Base-by-base conservation (phyloP, 1,140 invertebrate genomes). In the Sminthurides bifidus region DNA sequence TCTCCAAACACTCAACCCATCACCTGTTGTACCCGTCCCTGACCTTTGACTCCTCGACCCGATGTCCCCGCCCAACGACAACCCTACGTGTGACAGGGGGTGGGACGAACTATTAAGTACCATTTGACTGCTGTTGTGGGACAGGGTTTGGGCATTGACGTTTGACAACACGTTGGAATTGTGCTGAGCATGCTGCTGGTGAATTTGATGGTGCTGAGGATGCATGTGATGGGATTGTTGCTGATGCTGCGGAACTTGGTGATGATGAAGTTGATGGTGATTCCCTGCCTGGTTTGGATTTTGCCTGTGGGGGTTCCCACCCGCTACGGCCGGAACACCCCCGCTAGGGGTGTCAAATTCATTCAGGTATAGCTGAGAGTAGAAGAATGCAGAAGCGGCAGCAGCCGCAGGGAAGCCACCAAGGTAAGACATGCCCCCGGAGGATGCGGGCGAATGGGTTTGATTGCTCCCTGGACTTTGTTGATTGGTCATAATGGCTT, bases 351-450 rank as follows among this genome's bases (percentile, higher is more conserved):
- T 33, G 14, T 65, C 57, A 50, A 61, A 61, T 40, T 65, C 63
- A 56, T 65, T 65, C 30, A 65, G 55, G 51, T 65, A 65, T 14
- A 65, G 54, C 48, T 65, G 63, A 21, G 63, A 65, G 27, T 65
- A 65, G 37, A 65, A 65, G 24, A 65, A 59, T 1, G 61, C 56
- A n/a, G 46, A 49, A 2, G 63, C 59, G 2, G 63, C 63, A n/a
- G 63, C 63, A 0, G 63, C 63, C 1, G 63, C 60, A 3, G 63
- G 60, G 45, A 65, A 61, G 0, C 56, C 37, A 14, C 61, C 57
- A 2, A 63, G 29, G 31, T 63, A 63, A 3, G 57, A 56, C 54
- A 59, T 57, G 1, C 38, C 44, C 2, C 54, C 54, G 1, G 54
- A 53, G 2, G 53, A 41, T 1, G 54, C 15, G 21, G 52, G 48